Base-by-base conservation (phyloP, 2,113 vertebrate genomes). In the Microcebus ravelobensis region DNA sequence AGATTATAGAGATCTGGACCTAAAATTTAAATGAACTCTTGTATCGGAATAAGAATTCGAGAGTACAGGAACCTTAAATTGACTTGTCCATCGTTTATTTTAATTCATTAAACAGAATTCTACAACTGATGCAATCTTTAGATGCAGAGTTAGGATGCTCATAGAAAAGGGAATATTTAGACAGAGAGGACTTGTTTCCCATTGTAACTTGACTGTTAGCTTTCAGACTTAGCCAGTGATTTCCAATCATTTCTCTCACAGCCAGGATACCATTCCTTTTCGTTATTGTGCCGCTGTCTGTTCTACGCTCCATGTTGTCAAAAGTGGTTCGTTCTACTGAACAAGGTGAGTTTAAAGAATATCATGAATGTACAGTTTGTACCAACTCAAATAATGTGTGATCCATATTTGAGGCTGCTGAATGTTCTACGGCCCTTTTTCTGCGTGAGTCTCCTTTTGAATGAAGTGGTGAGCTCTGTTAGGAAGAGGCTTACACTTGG, bases 251-350 rank as follows among this genome's bases (percentile, higher is more conserved):
- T 48, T 96, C 90, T 96, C 73, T 98, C 97, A 25, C 98, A 99
- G 99, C 99, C 82, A 98, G 99, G 95, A 52, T 99, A 48, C 99
- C 99, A 0, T 98, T 99, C 97, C 96, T 99, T 5, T 97, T 99
- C 57, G 96, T 98, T 20, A 88, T 99, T 52, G 99, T 99, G 98
- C 99, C 99, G 0, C 97, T 99, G 70, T 99, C 99, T 13, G 98
- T 99, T 68, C 97, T 99, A 45, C 99, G 99, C 27, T 99, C 99
- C 91, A 99, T 99, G 99, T 98, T 99, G 98, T 99, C 99, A 25
- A 99, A 99, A 98, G 98, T 99, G 88, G 98, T 99, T 98, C 98
- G 98, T 74, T 57, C 99, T 76, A 97, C 98, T 55, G 99, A 99
- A 94, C 99, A 99, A 98, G 99, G 99, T 99, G 96, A 99, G 99